These are phyloP conservation scores for Scotopteryx bipunctaria DNA, from an alignment of 2,888 invertebrate genomes.

Conservation along the genomic window DNA sequence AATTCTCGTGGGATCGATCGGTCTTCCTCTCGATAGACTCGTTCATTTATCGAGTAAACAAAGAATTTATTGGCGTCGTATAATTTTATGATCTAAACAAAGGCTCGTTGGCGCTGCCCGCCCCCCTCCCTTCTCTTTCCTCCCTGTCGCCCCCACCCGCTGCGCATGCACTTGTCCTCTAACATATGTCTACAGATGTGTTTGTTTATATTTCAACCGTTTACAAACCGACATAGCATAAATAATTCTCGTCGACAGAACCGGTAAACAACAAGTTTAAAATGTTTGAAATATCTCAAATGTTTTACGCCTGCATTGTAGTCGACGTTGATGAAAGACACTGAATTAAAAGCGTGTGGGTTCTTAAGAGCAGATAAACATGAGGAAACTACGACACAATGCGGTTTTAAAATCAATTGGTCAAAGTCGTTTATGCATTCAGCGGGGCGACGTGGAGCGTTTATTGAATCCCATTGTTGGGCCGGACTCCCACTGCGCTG, in stretches of 20 bases:
- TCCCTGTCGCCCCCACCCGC: conserved; percentile 49
- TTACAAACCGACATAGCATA: conserved; percentile 63
- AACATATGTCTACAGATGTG: conserved; percentile 72
- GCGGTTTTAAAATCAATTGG: conserved; percentile 77
- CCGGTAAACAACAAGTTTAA: conserved; percentile 50
- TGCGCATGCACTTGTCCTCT: conserved; percentile 72
- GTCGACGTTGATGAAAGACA: conserved; percentile 42
- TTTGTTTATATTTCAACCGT: conserved; percentile 74
- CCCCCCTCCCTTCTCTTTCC: conserved; percentile 28
- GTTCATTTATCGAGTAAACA: conserved; percentile 78
- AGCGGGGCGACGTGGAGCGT: conserved; percentile 54
- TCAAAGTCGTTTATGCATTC: conserved; percentile 74
- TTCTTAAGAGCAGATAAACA: conserved; percentile 50
- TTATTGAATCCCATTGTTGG: conserved; percentile 66
- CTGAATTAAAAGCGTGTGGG: conserved; percentile 43
- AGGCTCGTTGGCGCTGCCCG: conserved; percentile 60
- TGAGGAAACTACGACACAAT: conserved; percentile 56
- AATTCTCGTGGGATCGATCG: conserved; percentile 58
- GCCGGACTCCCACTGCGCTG: conserved; percentile 68
- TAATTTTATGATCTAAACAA: conserved; percentile 83
- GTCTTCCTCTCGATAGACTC: conserved; percentile 61
- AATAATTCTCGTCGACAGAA: conserved; percentile 56
- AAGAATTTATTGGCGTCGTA: conserved; percentile 81
- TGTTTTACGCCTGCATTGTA: conserved; percentile 38
- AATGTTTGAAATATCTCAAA: conserved; percentile 40